Evolutionary conservation across 2,113 vertebrate genomes (phyloP).

Genomic region (Sprattus sprattus): DNA sequence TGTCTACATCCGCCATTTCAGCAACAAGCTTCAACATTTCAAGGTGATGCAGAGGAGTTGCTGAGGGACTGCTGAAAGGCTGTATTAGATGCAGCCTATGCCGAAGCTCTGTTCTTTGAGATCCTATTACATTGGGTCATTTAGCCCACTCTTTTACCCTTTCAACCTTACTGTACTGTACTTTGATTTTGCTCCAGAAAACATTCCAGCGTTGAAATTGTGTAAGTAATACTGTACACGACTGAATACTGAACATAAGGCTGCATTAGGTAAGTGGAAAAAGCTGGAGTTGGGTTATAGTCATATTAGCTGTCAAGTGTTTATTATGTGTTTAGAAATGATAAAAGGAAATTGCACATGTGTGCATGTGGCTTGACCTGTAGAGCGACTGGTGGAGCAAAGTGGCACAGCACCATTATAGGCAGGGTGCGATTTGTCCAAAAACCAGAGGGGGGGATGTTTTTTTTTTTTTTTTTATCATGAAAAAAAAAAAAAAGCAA

Average conservation of each 20-base stretch:
- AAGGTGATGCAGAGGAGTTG: constrained; percentile 3
- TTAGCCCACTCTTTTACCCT: not conserved
- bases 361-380: not conserved
- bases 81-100: not conserved
- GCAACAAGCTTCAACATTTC: not conserved
- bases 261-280: not conserved
- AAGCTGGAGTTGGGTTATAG: not conserved
- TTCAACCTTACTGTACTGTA: constrained; percentile 1
- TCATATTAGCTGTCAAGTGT: not conserved
- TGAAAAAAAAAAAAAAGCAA: too few relatives aligned
- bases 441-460: too few relatives aligned
- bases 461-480: too few relatives aligned
- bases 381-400: not conserved
- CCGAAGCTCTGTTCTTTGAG: not conserved
- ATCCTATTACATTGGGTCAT: not conserved
- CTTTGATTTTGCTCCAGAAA: not conserved
- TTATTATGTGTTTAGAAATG: not conserved
- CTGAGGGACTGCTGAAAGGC: not conserved
- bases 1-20: not conserved
- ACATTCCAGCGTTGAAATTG: not conserved
- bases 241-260: not conserved
- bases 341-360: not conserved
- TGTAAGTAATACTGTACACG: not conserved
- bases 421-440: too few relatives aligned
- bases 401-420: not conserved